Evolutionary conservation across 2,797 vertebrate genomes (phyloP), one percentile per base, ranked within the genome.

Genomic region (Enteromius mattozi): DNA sequence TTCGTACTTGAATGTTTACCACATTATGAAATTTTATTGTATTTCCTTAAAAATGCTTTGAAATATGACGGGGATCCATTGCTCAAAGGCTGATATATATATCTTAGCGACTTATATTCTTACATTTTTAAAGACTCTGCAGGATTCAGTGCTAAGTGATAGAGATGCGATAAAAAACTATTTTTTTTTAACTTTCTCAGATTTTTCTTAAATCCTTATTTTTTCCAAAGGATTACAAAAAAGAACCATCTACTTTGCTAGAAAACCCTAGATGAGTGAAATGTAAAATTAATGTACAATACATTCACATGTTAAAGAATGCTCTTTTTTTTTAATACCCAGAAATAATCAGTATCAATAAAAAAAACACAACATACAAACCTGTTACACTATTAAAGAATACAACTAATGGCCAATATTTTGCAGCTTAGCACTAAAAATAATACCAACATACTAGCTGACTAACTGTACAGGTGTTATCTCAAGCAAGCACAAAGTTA

Each of bases 401-500:
- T 76, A 17, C 6, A 59, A 56, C 33, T 35, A 54, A 54, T 3
- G 2, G 21, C 1, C 17, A 37, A 68, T 16, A 37, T 5, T 21
- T 4, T 68, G 65, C 13, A 30, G 21, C 13, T 59, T 5, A 40
- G 21, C 6, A 40, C 7, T 2, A 40, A 59, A 76, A 9, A 40
- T 17, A 77, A 40, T 17, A 37, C 12, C 33, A 59, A 16, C 19
- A 74, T 51, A 19, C 19, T 79, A 79, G 10, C 24, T 65, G 77
- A 19, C 33, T 27, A 75, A 49, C 14, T 75, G 10, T 45, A 45
- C 7, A 54, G 45, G 7, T 14, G 16, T 51, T 21, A 66, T 47
- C 24, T 47, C 4, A 51, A 37, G 24, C n/a, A 61, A 72, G 68
- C 37, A 54, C 63, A 42, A 45, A n/a, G 83, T 72, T 79, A 84